Base-by-base conservation (phyloP, 1,140 invertebrate species). In the Agrilus planipennis region DNA sequence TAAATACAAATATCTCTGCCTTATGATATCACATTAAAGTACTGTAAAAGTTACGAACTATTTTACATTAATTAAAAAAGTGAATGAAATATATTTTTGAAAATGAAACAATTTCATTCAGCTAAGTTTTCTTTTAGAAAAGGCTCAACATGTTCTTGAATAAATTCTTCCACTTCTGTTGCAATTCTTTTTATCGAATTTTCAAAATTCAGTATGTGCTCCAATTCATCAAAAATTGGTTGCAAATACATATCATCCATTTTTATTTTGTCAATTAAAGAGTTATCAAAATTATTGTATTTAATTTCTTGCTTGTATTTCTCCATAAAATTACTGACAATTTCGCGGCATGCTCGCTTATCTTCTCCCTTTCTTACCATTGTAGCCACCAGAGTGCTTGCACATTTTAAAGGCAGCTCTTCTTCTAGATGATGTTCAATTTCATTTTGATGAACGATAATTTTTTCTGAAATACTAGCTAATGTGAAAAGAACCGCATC, bases 361-460 rank as follows among this genome's bases (percentile, higher is more conserved):
- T 95, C 84, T 2, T 81, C 91, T 19, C 92, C 92, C 22, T 77
- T 75, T 62, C 93, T 91, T 0, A 96, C 92, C 84, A 97, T 93
- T 1, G 88, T 91, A 84, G 96, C 93, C 15, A 99, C 94, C 11
- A 99, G 76, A 61, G 96, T 97, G 63, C 98, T 93, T 0, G 89
- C 81, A 0, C 89, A 83, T 91, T 98, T 96, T 58, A 98, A 98
- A 0, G 93, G 93, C 27, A 99, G 60, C 60, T 97, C 92, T 58
- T 92, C 79, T 0, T 71, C 65, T 11, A 96, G 81, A 50, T 89
- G 77, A 19, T 77, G 72, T 34, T 81, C 76, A 44, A 95, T 92
- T 0, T 92, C 87, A 64, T 91, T 93, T 0, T 87, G 88, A 63
- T 97, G 95, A 1, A 96, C 89, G 0, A 97, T 84, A 16, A 97